Percentiles rank a stretch among this genome's conserved stretches.
These are phyloP conservation scores for Gadopsis bispinosus DNA, from an alignment of 2,797 vertebrate genomes.

Conservation along the genomic window DNA sequence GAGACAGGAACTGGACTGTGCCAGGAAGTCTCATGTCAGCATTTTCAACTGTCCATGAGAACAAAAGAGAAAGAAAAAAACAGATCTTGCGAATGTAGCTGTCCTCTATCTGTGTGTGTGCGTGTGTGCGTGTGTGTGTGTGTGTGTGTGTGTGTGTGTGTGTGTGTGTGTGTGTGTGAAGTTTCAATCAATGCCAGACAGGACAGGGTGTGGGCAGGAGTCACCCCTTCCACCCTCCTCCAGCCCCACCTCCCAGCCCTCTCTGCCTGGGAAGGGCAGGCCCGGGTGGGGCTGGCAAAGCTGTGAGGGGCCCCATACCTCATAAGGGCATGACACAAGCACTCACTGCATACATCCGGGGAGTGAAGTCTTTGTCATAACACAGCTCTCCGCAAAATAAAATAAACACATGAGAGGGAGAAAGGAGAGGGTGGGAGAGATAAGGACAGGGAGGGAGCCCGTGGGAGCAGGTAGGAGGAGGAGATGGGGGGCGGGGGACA, in stretches of 20 bases:
- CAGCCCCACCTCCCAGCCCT: slow-evolving; percentile 52
- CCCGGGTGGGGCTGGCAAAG: slow-evolving; percentile 71
- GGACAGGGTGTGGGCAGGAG: slow-evolving; percentile 70
- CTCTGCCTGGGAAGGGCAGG: slow-evolving; percentile 63
- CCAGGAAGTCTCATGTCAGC: slow-evolving; percentile 77
- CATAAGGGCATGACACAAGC: slow-evolving; percentile 84
- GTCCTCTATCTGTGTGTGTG: slow-evolving; percentile 24
- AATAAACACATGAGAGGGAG: slow-evolving; percentile 75
- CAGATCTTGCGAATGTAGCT: slow-evolving; percentile 39
- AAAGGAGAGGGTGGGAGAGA: slow-evolving; percentile 67
- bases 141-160: slow-evolving; percentile 9
- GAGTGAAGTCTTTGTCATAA: slow-evolving; percentile 83
- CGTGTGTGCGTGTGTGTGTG: slow-evolving; percentile 15
- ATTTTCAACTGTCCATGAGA: slow-evolving; percentile 64
- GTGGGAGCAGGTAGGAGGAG: slow-evolving; percentile 48
- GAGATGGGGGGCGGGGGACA: no score
- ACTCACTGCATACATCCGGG: slow-evolving; percentile 80
- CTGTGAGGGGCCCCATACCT: slow-evolving; percentile 78
- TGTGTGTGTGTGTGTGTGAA: slow-evolving; percentile 16
- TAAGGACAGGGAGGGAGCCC: slow-evolving; percentile 61
- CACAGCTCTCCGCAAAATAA: slow-evolving; percentile 76
- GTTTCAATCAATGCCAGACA: slow-evolving; percentile 61
- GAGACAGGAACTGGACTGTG: slow-evolving; percentile 68
- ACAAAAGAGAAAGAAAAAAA: slow-evolving; percentile 50
- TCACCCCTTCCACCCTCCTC: slow-evolving; percentile 61